A percentile compares a stretch with the other conserved stretches of the same genome.
Conservation (phyloP, 2,113 vertebrate genomes). For the Carassius auratus region DNA sequence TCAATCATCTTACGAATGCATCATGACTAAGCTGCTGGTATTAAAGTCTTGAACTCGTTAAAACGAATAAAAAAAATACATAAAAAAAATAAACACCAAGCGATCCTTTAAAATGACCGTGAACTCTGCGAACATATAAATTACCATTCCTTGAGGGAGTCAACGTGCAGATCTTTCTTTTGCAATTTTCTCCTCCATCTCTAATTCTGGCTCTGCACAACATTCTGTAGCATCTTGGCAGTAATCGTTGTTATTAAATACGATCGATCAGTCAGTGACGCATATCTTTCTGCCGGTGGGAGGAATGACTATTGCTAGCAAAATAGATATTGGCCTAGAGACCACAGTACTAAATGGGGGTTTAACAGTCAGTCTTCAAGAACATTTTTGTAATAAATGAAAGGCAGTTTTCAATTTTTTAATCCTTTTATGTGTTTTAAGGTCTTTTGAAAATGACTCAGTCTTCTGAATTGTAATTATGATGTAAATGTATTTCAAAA, state of each 20-base stretch:
- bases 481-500: slow-evolving; percentile 25
- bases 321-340: slow-evolving; percentile 5
- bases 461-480: background rate
- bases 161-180: slow-evolving; percentile 7
- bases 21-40: slow-evolving; percentile 28
- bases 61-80: background rate
- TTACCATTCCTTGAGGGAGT: background rate
- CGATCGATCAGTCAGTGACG: slow-evolving; percentile 13
- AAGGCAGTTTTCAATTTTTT: background rate
- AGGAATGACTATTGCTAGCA: slow-evolving; percentile 4
- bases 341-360: background rate
- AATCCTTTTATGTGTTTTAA: slow-evolving; percentile 7
- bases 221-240: slow-evolving; percentile 19
- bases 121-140: background rate
- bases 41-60: slow-evolving; percentile 1
- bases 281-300: slow-evolving; percentile 17
- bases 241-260: slow-evolving; percentile 15
- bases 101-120: background rate
- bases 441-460: background rate
- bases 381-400: background rate
- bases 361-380: slow-evolving; percentile 7
- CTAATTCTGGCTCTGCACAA: slow-evolving; percentile 9
- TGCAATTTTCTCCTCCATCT: slow-evolving; percentile 4
- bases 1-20: background rate
- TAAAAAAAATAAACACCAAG: background rate